These are phyloP conservation scores for Ruditapes philippinarum DNA, from an alignment of 1,140 invertebrate genomes.

Conservation along the genomic window DNA sequence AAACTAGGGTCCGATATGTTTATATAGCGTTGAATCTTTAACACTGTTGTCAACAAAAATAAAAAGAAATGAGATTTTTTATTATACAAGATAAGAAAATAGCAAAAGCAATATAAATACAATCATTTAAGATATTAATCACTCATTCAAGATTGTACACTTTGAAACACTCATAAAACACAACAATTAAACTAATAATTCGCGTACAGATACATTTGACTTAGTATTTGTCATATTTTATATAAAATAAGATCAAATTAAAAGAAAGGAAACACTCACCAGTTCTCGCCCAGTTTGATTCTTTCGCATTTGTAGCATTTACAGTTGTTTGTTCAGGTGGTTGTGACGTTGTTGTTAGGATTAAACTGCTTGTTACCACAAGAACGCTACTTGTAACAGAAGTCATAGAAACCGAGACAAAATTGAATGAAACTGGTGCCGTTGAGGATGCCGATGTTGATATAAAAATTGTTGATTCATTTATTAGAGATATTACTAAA, in stretches of 20 bases:
- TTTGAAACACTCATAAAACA: neutral
- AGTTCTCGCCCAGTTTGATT: conserved; percentile 38
- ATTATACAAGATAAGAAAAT: neutral
- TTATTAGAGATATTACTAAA: too few relatives aligned
- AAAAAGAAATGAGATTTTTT: neutral
- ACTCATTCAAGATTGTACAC: neutral
- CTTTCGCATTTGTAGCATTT: conserved; percentile 41
- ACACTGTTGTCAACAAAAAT: neutral
- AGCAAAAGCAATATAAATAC: too few relatives aligned
- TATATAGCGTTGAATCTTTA: conserved; percentile 22
- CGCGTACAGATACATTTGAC: neutral
- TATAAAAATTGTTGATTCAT: neutral
- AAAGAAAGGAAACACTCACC: conserved; percentile 39
- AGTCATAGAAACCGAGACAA: neutral
- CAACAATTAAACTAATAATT: neutral
- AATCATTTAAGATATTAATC: neutral
- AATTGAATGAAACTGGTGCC: neutral
- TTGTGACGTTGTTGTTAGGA: neutral
- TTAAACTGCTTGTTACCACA: neutral
- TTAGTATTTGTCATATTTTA: neutral
- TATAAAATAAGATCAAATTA: neutral
- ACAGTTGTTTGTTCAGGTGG: neutral
- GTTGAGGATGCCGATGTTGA: neutral
- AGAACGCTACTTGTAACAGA: neutral
- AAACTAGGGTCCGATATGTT: conserved; percentile 11